These are phyloP conservation scores for Pachymerium ferrugineum DNA, from an alignment of 2,888 invertebrate genomes.

Conservation along the genomic window DNA sequence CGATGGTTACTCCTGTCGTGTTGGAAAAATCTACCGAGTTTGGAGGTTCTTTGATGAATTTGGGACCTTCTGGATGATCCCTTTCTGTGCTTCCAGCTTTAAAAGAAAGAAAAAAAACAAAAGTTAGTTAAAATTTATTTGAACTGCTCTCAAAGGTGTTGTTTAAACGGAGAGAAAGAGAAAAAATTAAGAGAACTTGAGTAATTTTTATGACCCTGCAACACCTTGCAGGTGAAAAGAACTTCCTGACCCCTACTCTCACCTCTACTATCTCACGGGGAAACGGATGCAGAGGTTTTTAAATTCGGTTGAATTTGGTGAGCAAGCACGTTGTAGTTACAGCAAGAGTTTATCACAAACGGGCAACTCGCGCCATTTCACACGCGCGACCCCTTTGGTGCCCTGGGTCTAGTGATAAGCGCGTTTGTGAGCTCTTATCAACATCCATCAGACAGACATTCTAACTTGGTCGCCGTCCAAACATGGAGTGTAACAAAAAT, in stretches of 20 bases:
- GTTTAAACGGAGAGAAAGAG: no score
- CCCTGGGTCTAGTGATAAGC: slow-evolving; percentile 25
- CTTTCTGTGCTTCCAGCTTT: not conserved
- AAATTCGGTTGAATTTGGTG: not conserved
- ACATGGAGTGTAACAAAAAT: no score
- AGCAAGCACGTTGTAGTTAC: not conserved
- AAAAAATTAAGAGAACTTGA: no score
- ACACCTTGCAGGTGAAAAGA: not conserved
- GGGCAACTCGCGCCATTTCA: slow-evolving; percentile 14
- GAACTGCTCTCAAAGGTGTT: no score
- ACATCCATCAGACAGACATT: slow-evolving; percentile 9
- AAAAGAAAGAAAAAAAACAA: not conserved
- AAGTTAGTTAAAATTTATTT: no score
- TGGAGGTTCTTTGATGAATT: slow-evolving; percentile 30
- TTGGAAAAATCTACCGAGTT: slow-evolving; percentile 30
- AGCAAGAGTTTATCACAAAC: not conserved
- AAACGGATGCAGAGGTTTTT: not conserved
- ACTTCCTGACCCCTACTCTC: not conserved
- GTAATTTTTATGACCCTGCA: slow-evolving; percentile 5
- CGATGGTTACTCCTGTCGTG: slow-evolving; percentile 28
- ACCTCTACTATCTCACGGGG: not conserved
- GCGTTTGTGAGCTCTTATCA: slow-evolving; percentile 24
- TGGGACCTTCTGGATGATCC: slow-evolving; percentile 25
- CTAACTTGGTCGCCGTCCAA: not conserved
- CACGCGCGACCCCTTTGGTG: slow-evolving; percentile 27